Percentiles rank a stretch among this genome's conserved stretches.
These are phyloP conservation scores for Helleia helle DNA, from an alignment of 2,888 invertebrate genomes.

Conservation along the genomic window DNA sequence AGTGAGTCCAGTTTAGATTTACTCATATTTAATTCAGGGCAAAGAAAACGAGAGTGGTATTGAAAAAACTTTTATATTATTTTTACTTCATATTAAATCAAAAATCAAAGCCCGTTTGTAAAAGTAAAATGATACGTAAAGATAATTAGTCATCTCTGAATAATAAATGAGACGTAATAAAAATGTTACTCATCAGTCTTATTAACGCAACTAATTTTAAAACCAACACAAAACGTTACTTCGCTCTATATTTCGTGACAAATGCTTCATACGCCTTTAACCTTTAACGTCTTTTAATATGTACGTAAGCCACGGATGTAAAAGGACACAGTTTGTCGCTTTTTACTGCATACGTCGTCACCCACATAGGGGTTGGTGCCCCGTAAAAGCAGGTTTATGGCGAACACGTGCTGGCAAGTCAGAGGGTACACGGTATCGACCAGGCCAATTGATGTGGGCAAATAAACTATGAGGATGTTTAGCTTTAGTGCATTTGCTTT, in stretches of 20 bases:
- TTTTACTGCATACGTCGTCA: slow-evolving; percentile 37
- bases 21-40: too few species aligned
- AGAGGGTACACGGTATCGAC: slow-evolving; percentile 40
- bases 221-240: background rate
- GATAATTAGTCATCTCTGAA: too few species aligned
- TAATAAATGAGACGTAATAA: too few species aligned
- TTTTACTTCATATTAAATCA: too few species aligned
- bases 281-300: background rate
- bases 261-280: background rate
- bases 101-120: too few species aligned
- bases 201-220: background rate
- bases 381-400: slow-evolving; percentile 64
- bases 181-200: too few species aligned
- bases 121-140: too few species aligned
- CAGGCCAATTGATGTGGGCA: slow-evolving; percentile 22
- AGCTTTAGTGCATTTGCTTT: too few species aligned
- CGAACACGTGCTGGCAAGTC: slow-evolving; percentile 47
- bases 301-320: slow-evolving; percentile 35
- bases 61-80: too few species aligned
- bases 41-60: too few species aligned
- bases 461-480: background rate
- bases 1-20: too few species aligned
- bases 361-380: slow-evolving; percentile 38
- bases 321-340: slow-evolving; percentile 40
- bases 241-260: background rate